A percentile compares a stretch with the other conserved stretches of the same genome.
phyloP scores from a whole-genome alignment of 2,888 invertebrate species.

The Andrena flavipes region DNA sequence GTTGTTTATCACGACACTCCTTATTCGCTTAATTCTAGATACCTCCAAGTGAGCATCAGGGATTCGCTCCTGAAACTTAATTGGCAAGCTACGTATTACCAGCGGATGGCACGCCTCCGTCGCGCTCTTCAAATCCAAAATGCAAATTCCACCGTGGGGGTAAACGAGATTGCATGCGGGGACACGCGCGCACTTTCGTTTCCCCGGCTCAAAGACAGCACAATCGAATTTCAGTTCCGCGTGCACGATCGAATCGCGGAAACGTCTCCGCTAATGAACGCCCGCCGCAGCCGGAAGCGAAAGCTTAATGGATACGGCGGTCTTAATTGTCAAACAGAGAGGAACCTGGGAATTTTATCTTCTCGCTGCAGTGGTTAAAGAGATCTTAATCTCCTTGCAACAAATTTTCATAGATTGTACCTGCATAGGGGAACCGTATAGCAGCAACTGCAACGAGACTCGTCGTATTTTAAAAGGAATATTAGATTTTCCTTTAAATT shows the following conservation, averaged over 20 bases:
- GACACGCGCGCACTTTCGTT: background rate
- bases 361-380: background rate
- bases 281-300: background rate
- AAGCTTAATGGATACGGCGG: background rate
- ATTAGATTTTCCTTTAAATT: no score
- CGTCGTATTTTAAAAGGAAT: no score
- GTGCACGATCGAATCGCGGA: background rate
- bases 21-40: no score
- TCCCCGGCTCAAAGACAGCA: constrained; percentile 37
- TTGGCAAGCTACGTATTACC: background rate
- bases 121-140: constrained; percentile 6
- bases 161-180: constrained; percentile 19
- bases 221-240: constrained; percentile 31
- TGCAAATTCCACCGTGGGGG: background rate
- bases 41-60: no score
- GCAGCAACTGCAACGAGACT: no score
- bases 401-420: no score
- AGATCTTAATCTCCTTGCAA: constrained; percentile 12
- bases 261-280: constrained; percentile 17
- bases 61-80: background rate
- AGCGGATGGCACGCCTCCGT: background rate
- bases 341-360: background rate
- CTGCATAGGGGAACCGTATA: no score
- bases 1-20: no score
- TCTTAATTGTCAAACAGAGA: background rate